Conservation (phyloP, 2,113 vertebrate species). For the Hypocryptadius cinnamomeus region DNA sequence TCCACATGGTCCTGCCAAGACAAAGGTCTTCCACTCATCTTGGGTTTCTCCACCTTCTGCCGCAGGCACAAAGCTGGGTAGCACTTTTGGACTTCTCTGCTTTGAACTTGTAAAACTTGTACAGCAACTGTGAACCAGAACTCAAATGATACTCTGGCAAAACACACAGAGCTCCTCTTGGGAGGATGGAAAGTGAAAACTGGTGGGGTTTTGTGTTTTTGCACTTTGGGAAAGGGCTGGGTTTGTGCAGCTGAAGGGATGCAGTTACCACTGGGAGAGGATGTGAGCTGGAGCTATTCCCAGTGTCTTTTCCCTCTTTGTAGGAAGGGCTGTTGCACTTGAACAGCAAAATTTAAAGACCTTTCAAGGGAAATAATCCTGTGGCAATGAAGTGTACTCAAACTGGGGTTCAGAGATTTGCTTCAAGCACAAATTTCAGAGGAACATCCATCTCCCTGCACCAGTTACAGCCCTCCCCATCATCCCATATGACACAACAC, state of each 20-base stretch:
- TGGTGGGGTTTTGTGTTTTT: not conserved
- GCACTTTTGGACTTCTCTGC: not conserved
- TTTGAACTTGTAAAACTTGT: constrained; percentile 7
- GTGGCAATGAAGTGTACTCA: not conserved
- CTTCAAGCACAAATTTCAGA: not conserved
- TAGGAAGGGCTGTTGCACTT: not conserved
- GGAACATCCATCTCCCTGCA: not conserved
- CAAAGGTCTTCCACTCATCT: not conserved
- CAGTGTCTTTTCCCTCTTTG: not conserved
- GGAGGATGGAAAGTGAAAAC: not conserved
- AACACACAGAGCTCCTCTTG: not conserved
- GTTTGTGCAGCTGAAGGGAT: not conserved
- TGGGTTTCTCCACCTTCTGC: constrained; percentile 13
- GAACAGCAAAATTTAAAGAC: not conserved
- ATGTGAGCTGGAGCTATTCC: not conserved
- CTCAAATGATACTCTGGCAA: not conserved
- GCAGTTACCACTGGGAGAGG: not conserved
- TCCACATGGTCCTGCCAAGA: constrained; percentile 12
- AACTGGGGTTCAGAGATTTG: not conserved
- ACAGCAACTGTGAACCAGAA: not conserved
- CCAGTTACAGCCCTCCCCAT: not conserved
- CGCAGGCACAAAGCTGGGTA: not conserved
- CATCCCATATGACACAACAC: not conserved
- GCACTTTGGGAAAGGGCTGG: not conserved
- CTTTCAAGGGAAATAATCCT: not conserved